phyloP scores from a whole-genome alignment of 1,140 invertebrate species.

The Trypoxylus dichotomus region DNA sequence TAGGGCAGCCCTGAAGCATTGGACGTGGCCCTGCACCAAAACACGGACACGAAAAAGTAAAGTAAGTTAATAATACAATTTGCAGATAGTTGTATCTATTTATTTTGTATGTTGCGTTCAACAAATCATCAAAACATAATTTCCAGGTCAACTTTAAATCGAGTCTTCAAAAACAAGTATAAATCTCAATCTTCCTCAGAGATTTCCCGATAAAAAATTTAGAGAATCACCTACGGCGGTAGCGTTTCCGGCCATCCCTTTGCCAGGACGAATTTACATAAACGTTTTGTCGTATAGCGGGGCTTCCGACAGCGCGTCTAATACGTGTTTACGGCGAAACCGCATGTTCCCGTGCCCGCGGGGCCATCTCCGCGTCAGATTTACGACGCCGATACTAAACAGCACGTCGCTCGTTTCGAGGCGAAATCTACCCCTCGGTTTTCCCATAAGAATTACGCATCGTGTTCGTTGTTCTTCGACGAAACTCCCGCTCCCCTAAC shows the following conservation, averaged over 20 bases:
- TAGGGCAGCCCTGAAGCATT: too few species aligned
- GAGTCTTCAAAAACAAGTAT: too few species aligned
- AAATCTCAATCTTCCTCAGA: too few species aligned
- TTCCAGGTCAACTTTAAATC: too few species aligned
- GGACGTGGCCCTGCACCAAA: too few species aligned
- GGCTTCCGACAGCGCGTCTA: not conserved
- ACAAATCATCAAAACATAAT: too few species aligned
- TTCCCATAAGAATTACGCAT: not conserved
- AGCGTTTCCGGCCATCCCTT: not conserved
- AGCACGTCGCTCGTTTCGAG: not conserved
- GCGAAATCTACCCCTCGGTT: not conserved
- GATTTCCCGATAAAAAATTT: not conserved
- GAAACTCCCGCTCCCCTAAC: not conserved
- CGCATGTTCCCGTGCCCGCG: not conserved
- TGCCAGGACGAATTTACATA: not conserved
- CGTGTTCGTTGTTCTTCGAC: not conserved
- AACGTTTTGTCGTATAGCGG: not conserved
- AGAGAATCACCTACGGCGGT: not conserved
- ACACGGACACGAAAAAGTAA: too few species aligned
- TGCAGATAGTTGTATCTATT: too few species aligned
- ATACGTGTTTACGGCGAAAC: conserved; percentile 2
- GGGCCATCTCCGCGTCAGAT: not conserved
- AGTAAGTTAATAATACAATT: too few species aligned
- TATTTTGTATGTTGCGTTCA: too few species aligned
- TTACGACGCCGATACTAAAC: not conserved